These are phyloP conservation scores for Oreortyx pictus DNA, from an alignment of 2,797 vertebrate species.

Conservation along the genomic window DNA sequence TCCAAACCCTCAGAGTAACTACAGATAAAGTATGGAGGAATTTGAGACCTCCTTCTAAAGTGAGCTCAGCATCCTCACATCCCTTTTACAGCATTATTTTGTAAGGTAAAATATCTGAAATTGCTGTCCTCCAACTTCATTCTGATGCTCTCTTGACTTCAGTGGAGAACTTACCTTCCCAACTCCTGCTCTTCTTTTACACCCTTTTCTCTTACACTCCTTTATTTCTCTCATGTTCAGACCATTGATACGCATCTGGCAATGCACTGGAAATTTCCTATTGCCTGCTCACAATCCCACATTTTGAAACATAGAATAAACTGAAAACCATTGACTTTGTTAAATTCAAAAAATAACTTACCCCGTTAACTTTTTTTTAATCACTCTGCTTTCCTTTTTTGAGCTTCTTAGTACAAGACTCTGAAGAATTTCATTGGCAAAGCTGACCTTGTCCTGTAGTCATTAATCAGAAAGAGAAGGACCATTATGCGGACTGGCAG, in stretches of 20 bases:
- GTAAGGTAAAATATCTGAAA: not conserved
- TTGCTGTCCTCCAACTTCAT: not conserved
- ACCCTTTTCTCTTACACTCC: not conserved
- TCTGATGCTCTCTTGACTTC: accelerated
- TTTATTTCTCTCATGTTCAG: not conserved
- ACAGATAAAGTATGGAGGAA: not conserved
- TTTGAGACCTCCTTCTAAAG: not conserved
- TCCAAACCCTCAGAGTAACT: conserved; percentile 21
- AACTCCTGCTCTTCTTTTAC: not conserved
- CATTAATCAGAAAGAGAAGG: not conserved
- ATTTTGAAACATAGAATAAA: not conserved
- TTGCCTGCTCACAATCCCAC: not conserved
- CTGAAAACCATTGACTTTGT: not conserved
- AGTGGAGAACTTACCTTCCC: not conserved
- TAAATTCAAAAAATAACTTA: not conserved
- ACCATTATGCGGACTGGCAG: not conserved
- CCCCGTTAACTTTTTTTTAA: not conserved
- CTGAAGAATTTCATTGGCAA: not conserved
- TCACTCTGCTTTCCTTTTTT: not conserved
- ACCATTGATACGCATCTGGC: not conserved
- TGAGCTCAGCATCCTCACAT: accelerated
- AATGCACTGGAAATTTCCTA: not conserved
- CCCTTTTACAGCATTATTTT: not conserved
- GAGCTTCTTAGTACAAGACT: not conserved
- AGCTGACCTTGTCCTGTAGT: too few species aligned